Evolutionary conservation across 37 sponge, comb jelly and placozoan genomes (phyloP).

Genomic region (Geodia barretti): DNA sequence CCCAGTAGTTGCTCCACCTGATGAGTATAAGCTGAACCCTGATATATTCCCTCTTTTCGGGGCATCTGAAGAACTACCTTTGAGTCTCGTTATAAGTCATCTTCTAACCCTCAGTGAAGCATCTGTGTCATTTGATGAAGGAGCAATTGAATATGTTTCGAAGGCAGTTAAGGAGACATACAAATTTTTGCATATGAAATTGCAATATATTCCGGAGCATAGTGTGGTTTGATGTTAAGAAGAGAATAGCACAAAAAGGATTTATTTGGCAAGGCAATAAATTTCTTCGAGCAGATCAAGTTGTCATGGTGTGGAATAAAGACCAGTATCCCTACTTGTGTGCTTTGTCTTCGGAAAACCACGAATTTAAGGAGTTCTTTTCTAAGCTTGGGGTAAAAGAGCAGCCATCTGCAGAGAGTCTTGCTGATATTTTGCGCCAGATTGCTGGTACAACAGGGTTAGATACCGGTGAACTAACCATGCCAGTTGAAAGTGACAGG

Average conservation of each 20-base stretch:
- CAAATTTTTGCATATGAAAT: background rate
- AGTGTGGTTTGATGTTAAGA: too few relatives aligned
- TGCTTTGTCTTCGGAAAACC: slow-evolving; percentile 24
- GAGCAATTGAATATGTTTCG: slow-evolving; percentile 1
- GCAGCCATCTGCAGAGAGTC: background rate
- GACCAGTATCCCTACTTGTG: slow-evolving; percentile 40
- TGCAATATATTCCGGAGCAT: background rate
- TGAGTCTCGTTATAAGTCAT: background rate
- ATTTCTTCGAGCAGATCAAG: slow-evolving; percentile 21
- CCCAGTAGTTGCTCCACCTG: slow-evolving; percentile 13
- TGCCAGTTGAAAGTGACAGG: background rate
- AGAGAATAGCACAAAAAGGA: background rate
- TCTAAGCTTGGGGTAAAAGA: slow-evolving; percentile 24
- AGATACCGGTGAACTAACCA: too few relatives aligned
- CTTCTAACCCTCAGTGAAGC: background rate
- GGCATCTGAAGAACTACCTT: background rate
- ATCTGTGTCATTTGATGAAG: background rate
- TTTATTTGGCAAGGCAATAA: slow-evolving; percentile 57
- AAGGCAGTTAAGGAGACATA: slow-evolving; percentile 19
- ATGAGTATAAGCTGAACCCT: background rate
- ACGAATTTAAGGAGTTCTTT: slow-evolving; percentile 22
- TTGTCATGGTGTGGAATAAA: slow-evolving; percentile 1
- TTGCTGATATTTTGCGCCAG: background rate
- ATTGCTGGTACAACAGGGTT: too few relatives aligned
- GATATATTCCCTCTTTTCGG: background rate